Evolutionary conservation across 2,797 vertebrate genomes (phyloP), one percentile per base, ranked within the genome.

Genomic region (Acanthurus tractus): DNA sequence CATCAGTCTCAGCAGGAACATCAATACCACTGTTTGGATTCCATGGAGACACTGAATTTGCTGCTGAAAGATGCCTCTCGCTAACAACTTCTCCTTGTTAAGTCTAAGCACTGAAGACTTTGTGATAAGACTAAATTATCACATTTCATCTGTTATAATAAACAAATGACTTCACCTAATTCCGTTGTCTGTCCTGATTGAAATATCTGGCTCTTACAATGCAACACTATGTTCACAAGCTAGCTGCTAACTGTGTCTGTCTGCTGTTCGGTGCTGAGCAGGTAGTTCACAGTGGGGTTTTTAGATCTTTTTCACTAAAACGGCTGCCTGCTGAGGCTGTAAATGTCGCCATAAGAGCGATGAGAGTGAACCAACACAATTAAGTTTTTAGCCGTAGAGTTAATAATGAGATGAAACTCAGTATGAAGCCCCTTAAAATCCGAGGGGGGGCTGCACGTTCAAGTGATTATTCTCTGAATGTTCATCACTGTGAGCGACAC

Each of bases 291-390:
- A 40, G n/a, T 17, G 7, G n/a, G 23, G 25, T 5, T 34, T 23
- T 52, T 46, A 20, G 13, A 55, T 10, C 1, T 48, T 52, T 50
- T 44, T 25, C 1, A 5, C 10, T 57, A 64, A 34, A 58, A 44
- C 45, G 56, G 18, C 23, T n/a, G 55, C 14, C 25, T 50, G 42
- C 44, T 59, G 7, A 0, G 4, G 15, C 40, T 14, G n/a, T 23
- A 23, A 46, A 45, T 1, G 0, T 2, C 0, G 17, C 44, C 1
- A 8, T 4, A 7, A 46, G 36, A 50, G 13, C 3, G 2, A 0
- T 14, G 36, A 58, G 38, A 66, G 14, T 34, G 18, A 62, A 54
- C 4, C 9, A 70, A 3, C 50, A 50, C 23, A 10, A 13, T 34
- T 13, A 64, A 36, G 36, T 48, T 63, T 29, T 46, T 4, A 11